Conservation (phyloP, 2,113 vertebrate species). For the Sturnus vulgaris region DNA sequence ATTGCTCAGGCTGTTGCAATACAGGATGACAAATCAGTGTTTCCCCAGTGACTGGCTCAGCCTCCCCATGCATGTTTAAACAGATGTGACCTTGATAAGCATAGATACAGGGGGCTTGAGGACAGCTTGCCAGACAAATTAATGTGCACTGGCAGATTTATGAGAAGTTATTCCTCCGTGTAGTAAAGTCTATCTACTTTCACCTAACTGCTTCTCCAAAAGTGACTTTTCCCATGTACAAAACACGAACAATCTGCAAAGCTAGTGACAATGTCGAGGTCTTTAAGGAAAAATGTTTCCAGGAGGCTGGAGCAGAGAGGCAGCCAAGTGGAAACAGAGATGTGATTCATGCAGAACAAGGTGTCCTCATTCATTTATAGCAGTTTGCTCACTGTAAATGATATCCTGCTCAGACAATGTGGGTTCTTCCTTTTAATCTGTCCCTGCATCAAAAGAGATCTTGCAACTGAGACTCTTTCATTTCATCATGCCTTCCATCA, state of each 20-base stretch:
- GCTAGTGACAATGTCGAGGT: constrained; percentile 1
- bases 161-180: not conserved
- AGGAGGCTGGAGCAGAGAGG: not conserved
- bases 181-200: constrained; percentile 10
- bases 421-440: not conserved
- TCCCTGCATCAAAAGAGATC: not conserved
- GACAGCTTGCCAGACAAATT: constrained; percentile 8
- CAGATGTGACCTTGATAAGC: constrained; percentile 48
- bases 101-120: not conserved
- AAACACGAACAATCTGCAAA: not conserved
- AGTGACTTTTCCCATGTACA: not conserved
- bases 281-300: constrained; percentile 28
- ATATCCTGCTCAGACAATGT: not conserved
- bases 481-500: not conserved
- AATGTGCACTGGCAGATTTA: not conserved
- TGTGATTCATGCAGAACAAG: not conserved
- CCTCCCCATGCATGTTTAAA: not conserved
- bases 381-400: not conserved
- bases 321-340: not conserved
- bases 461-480: constrained; percentile 15
- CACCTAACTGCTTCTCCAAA: constrained; percentile 15
- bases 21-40: constrained; percentile 2
- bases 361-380: not conserved
- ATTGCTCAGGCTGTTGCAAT: constrained; percentile 18
- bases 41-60: not conserved